These are phyloP conservation scores for Leptarthrus brevirostris DNA, from an alignment of 2,888 invertebrate genomes.

Conservation along the genomic window DNA sequence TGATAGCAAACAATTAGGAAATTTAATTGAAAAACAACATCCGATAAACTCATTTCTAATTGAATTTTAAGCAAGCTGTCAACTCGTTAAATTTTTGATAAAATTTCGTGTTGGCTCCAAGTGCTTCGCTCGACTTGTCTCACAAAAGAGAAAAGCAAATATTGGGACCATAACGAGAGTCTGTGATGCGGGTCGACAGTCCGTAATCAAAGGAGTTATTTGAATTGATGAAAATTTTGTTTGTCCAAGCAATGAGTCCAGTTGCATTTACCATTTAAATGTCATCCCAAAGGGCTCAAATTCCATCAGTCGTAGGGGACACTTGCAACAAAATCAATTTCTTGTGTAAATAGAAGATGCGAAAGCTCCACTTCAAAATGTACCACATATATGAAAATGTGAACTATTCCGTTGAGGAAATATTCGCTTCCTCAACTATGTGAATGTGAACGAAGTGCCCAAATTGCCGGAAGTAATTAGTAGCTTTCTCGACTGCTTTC, in stretches of 20 bases:
- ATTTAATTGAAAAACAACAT: conserved; percentile 49
- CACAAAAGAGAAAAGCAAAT: conserved; percentile 34
- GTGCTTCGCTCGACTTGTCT: background rate
- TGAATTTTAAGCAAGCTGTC: conserved; percentile 46
- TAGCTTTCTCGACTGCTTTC: too few relatives aligned
- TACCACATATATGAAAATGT: too few relatives aligned
- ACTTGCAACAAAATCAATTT: conserved; percentile 34
- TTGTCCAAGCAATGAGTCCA: conserved; percentile 32
- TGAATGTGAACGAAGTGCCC: too few relatives aligned
- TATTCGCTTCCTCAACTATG: too few relatives aligned
- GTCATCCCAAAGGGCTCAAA: background rate
- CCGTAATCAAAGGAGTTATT: conserved; percentile 6
- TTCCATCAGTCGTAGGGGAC: background rate
- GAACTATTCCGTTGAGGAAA: too few relatives aligned
- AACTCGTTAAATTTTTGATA: conserved; percentile 47
- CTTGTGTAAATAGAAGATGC: conserved; percentile 16
- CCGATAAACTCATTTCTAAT: conserved; percentile 48
- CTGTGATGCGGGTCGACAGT: conserved; percentile 11
- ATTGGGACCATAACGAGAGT: conserved; percentile 36
- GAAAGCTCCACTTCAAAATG: background rate
- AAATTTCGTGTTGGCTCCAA: conserved; percentile 35
- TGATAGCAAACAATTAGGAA: conserved; percentile 49
- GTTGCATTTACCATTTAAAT: conserved; percentile 17
- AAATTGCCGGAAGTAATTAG: too few relatives aligned
- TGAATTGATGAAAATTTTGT: conserved; percentile 39